A percentile compares a stretch with the other conserved stretches of the same genome.
Conservation (phyloP, 2,888 invertebrate genomes). For the Brachyptera risi region DNA sequence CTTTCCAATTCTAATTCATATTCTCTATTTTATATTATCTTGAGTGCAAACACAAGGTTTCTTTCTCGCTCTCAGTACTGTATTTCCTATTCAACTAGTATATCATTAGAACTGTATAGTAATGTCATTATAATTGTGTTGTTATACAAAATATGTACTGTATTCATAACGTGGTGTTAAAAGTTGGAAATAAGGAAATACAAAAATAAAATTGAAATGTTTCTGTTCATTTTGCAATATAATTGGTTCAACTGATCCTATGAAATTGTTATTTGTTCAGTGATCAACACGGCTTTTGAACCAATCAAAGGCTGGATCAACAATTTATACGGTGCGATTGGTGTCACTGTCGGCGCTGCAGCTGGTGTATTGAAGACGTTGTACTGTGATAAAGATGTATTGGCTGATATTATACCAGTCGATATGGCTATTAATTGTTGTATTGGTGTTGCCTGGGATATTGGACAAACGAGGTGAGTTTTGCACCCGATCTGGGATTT, state of each 20-base stretch:
- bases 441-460: constrained; percentile 47
- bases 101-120: too few species aligned
- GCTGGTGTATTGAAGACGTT: constrained; percentile 87
- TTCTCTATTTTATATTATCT: too few species aligned
- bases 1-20: too few species aligned
- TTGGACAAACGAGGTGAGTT: too few species aligned
- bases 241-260: background rate
- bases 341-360: constrained; percentile 72
- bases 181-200: too few species aligned
- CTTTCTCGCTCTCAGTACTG: too few species aligned
- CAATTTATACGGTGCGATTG: constrained; percentile 90
- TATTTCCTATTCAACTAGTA: too few species aligned
- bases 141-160: too few species aligned
- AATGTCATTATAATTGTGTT: too few species aligned
- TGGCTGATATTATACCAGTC: constrained; percentile 76
- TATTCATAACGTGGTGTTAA: too few species aligned
- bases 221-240: background rate
- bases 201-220: background rate
- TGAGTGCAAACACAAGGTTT: too few species aligned
- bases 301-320: constrained; percentile 77
- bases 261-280: constrained; percentile 11
- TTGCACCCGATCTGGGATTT: too few species aligned
- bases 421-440: constrained; percentile 71
- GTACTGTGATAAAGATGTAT: constrained; percentile 74
- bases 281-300: constrained; percentile 37